Conservation (phyloP, 1,140 invertebrate genomes). For the Panulirus ornatus region DNA sequence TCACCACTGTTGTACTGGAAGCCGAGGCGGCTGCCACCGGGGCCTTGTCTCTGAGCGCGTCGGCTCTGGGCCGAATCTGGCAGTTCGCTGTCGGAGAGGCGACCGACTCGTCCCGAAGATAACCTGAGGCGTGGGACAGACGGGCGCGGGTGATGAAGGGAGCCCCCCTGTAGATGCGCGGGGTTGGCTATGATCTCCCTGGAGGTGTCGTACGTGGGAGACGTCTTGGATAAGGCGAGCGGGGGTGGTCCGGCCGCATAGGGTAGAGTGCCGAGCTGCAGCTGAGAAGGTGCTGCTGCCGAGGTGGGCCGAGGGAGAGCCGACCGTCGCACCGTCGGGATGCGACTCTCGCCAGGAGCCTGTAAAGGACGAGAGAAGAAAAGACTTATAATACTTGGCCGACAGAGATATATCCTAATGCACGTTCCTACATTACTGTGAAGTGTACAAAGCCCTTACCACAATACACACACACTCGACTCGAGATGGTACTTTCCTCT, state of each 20-base stretch:
- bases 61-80: conserved; percentile 12
- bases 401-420: background rate
- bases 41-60: conserved; percentile 15
- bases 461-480: no score
- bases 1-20: conserved; percentile 1
- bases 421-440: background rate
- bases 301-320: conserved; percentile 59
- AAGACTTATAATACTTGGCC: background rate
- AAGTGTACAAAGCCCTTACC: background rate
- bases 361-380: conserved; percentile 28
- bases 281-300: conserved; percentile 21
- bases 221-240: background rate
- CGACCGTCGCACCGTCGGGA: conserved; percentile 62
- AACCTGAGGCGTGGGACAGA: conserved; percentile 24
- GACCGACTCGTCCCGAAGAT: conserved; percentile 16
- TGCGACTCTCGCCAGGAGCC: conserved; percentile 65
- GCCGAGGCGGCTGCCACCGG: conserved; percentile 29
- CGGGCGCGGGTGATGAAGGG: background rate
- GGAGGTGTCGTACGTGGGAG: conserved; percentile 19
- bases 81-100: conserved; percentile 33
- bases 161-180: conserved; percentile 20
- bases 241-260: conserved; percentile 3
- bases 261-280: conserved; percentile 23
- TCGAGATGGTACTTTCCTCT: no score
- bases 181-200: conserved; percentile 28